Evolutionary conservation across 2,888 invertebrate genomes (phyloP), one percentile per base, ranked within the genome.

Genomic region (Lycia hirtaria): DNA sequence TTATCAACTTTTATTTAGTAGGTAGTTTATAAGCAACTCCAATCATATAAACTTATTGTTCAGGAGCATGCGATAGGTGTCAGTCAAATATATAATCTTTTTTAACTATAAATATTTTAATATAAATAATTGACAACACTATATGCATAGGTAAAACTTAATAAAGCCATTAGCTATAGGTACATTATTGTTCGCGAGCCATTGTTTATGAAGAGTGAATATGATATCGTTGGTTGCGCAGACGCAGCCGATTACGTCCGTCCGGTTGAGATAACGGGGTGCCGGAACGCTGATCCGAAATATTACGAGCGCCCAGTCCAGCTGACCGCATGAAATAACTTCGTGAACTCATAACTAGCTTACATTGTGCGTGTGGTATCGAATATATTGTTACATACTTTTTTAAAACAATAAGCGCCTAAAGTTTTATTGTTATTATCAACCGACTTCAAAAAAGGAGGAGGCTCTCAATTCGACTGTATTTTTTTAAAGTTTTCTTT

Each of bases 221-320:
- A 71, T 79, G 87, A 87, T 88, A 88, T 80, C 80, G 72, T 66
- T 71, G 72, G 79, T 80, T 78, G 83, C 80, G 81, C 83, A 80
- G 76, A 82, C 85, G 81, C 78, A 77, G 79, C 68, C 83, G 87
- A 85, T 88, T 88, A 85, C 79, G 77, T 60, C 64, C 87, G 80
- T 90, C 90, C 90, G 90, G 88, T 87, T 71, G 75, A 84, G 90
- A 89, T 89, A 91, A 82, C 80, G 75, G 69, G 75, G 76, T 81
- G 75, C 78, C 70, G 78, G 87, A 89, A 88, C 78, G 89, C 89
- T 90, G 89, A 90, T 87, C 85, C 78, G 72, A 84, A 84, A 65
- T 81, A 81, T 78, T 77, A 72, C 67, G 66, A 76, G 63, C 66
- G 62, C 65, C 62, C 57, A 58, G 47, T 56, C 60, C 52, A 60